These are phyloP conservation scores for Cyanistes caeruleus DNA, from an alignment of 2,113 vertebrate genomes.

Conservation along the genomic window DNA sequence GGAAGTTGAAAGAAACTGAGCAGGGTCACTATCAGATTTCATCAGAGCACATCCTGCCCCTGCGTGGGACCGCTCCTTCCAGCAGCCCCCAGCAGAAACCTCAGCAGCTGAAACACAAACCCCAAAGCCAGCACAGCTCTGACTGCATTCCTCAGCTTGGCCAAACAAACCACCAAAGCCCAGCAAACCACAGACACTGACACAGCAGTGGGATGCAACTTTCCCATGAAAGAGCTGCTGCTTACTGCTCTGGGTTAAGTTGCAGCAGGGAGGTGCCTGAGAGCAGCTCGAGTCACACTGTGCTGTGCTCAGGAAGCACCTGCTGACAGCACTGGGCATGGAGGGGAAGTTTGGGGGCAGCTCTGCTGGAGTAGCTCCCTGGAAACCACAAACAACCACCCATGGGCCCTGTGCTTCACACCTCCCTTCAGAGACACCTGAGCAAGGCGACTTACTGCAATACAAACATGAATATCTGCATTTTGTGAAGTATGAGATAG, in stretches of 20 bases:
- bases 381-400: fast-evolving
- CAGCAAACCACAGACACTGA: neutral
- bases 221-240: neutral
- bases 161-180: neutral
- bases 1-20: neutral
- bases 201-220: fast-evolving
- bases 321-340: neutral
- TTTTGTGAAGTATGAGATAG: neutral
- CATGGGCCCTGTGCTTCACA: fast-evolving
- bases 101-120: neutral
- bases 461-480: neutral
- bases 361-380: neutral
- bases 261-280: neutral
- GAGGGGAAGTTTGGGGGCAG: neutral
- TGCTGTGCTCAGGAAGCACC: neutral
- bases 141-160: neutral
- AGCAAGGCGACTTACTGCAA: neutral
- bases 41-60: neutral
- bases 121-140: neutral
- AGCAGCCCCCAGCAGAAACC: neutral
- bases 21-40: neutral
- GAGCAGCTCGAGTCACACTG: fast-evolving
- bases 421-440: neutral
- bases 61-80: neutral
- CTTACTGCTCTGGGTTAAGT: neutral